A percentile compares a stretch with the other conserved stretches of the same genome.
Evolutionary conservation across 2,888 invertebrate genomes (phyloP).

Genomic region (Punctoribates punctum): DNA sequence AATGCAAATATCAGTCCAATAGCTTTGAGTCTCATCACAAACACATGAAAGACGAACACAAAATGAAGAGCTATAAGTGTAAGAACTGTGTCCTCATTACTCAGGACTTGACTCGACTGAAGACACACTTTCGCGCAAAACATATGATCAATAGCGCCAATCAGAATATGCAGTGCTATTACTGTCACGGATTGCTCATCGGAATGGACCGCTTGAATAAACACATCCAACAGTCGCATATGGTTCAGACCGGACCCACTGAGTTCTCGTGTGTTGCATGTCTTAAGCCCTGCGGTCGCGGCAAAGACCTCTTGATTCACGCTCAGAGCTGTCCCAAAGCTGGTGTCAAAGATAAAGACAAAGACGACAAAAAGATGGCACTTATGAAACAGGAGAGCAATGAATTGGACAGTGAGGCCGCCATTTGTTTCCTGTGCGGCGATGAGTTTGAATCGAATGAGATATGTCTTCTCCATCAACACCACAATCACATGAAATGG

Average conservation of each 20-base stretch:
- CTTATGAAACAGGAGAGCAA: conserved; percentile 41
- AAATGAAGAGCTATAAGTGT: conserved; percentile 49
- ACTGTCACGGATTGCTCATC: conserved; percentile 49
- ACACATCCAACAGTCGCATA: conserved; percentile 49
- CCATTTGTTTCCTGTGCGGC: conserved; percentile 48
- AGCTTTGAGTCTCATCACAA: conserved; percentile 48
- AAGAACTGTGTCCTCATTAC: conserved; percentile 48
- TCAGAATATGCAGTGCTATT: conserved; percentile 49
- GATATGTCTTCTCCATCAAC: conserved; percentile 48
- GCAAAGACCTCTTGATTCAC: conserved; percentile 46
- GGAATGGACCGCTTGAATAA: conserved; percentile 49
- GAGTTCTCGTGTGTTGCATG: conserved; percentile 49
- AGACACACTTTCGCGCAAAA: conserved; percentile 49
- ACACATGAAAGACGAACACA: conserved; percentile 49
- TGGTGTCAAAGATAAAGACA: conserved; percentile 18
- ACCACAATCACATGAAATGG: conserved; percentile 50
- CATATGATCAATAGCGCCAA: conserved; percentile 46
- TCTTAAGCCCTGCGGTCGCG: conserved; percentile 48
- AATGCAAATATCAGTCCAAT: conserved; percentile 47
- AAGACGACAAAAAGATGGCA: not conserved
- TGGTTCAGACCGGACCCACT: conserved; percentile 49
- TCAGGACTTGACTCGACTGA: conserved; percentile 47
- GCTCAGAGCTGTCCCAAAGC: conserved; percentile 38
- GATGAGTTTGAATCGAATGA: conserved; percentile 47
- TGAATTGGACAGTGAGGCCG: conserved; percentile 44